A percentile compares a stretch with the other conserved stretches of the same genome.
phyloP scores from a whole-genome alignment of 2,888 invertebrate species.

The Bembecia ichneumoniformis region DNA sequence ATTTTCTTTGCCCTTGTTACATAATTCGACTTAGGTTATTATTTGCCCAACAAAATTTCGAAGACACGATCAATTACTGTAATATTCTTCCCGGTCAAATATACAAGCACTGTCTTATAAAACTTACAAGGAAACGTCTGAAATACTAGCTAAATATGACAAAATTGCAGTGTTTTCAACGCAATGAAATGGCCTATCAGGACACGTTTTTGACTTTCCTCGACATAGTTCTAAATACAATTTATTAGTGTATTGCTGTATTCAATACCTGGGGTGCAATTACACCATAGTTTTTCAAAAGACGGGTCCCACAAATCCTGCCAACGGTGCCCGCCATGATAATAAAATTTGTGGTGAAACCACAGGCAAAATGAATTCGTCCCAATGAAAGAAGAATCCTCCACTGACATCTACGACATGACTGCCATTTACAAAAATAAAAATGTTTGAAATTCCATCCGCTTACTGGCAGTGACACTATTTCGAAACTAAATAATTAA shows the following conservation, averaged over 20 bases:
- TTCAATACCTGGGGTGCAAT: slow-evolving; percentile 79
- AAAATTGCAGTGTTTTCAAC: slow-evolving; percentile 38
- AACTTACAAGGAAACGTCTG: slow-evolving; percentile 16
- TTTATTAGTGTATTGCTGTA: slow-evolving; percentile 29
- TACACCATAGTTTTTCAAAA: slow-evolving; percentile 82
- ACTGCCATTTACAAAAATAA: slow-evolving; percentile 8
- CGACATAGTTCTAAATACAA: slow-evolving; percentile 20
- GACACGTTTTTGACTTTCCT: slow-evolving; percentile 17
- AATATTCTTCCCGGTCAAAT: slow-evolving; percentile 10
- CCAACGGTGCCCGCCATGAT: slow-evolving; percentile 92
- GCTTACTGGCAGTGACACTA: too few species aligned
- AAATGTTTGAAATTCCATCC: too few species aligned
- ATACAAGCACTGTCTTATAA: slow-evolving; percentile 20
- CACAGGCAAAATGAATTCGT: slow-evolving; percentile 20
- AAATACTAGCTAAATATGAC: slow-evolving; percentile 25
- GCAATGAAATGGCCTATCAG: slow-evolving; percentile 21
- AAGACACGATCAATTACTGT: slow-evolving; percentile 17
- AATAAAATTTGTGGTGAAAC: slow-evolving; percentile 41
- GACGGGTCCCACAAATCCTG: slow-evolving; percentile 87
- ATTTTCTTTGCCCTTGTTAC: slow-evolving; percentile 60
- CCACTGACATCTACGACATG: slow-evolving; percentile 41
- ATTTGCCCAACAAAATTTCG: slow-evolving; percentile 34
- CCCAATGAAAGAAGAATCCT: slow-evolving; percentile 51
- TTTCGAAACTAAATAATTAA: too few species aligned
- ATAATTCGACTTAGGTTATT: slow-evolving; percentile 68